A percentile compares a stretch with the other conserved stretches of the same genome.
phyloP scores from a whole-genome alignment of 2,113 vertebrate genomes.

The Osmerus mordax region DNA sequence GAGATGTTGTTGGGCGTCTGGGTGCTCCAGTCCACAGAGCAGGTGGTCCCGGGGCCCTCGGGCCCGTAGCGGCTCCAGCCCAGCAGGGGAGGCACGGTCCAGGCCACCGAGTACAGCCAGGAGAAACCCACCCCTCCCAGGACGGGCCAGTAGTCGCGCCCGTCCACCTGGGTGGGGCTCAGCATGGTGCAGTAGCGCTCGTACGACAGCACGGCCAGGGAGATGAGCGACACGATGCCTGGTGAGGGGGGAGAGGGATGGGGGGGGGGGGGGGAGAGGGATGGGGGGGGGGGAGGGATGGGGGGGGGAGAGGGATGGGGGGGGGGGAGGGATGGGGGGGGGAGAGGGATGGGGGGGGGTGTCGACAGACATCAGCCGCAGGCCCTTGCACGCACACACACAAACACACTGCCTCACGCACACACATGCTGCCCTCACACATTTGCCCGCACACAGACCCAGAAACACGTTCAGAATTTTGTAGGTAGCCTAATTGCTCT shows the following conservation, averaged over 20 bases:
- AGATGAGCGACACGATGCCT: conserved; percentile 78
- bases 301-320: background rate
- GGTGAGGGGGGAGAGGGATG: background rate
- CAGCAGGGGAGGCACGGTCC: conserved; percentile 72
- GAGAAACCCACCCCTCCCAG: conserved; percentile 74
- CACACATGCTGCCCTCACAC: background rate
- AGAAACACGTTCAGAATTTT: background rate
- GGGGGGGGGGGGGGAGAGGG: background rate
- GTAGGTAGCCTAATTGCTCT: too few species aligned
- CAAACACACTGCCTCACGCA: conserved; percentile 2
- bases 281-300: too few species aligned
- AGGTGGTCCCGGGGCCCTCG: conserved; percentile 72
- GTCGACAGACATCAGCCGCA: too few species aligned
- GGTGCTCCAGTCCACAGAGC: conserved; percentile 71
- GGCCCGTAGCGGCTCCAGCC: conserved; percentile 80
- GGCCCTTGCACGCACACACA: background rate
- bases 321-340: background rate
- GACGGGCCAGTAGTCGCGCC: conserved; percentile 69
- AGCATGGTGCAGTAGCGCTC: conserved; percentile 78
- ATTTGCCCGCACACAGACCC: background rate
- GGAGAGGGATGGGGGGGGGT: background rate
- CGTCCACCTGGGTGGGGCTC: conserved; percentile 58
- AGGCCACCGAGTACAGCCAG: conserved; percentile 75
- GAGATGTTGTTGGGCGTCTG: conserved; percentile 74
- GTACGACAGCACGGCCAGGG: conserved; percentile 78